Evolutionary conservation across 2,888 invertebrate genomes (phyloP), one percentile per base, ranked within the genome.

Genomic region (Tipula confusa): DNA sequence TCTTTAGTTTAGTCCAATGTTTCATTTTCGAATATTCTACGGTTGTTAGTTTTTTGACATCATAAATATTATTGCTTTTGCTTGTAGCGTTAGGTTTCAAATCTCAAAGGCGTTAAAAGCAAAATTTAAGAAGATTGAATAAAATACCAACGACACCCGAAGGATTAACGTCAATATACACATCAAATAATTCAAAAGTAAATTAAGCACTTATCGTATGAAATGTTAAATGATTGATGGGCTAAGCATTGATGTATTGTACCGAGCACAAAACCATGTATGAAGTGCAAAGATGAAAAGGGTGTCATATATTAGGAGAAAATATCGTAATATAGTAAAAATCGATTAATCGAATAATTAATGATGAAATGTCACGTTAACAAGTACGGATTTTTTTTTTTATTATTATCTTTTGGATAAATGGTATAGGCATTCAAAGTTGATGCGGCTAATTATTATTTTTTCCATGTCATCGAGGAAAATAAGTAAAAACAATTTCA

Each of bases 311-410:
- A 24, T 24, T 24, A 24, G 24, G 24, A 24, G 18, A 24, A 43
- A 64, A 24, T 13, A 24, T 64, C 24, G 2, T 24, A 64, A n/a
- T 43, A 43, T 48, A 48, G 48, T 48, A 48, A 48, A 48, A 64
- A 64, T 64, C 64, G 64, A 64, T 64, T 64, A 64, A 64, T 64
- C 64, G 24, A 64, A 64, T 64, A 64, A 64, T 64, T 64, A 64
- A 64, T 64, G 64, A 9, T 64, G 64, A 64, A 18, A 64, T 64
- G 64, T 64, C 24, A 64, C 64, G 64, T 64, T 64, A 64, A 64
- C 64, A 64, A 64, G 64, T 64, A 43, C 9, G n/a, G 43, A 24
- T 64, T 64, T 24, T n/a, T 9, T 24, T 64, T 64, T 24, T n/a
- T 9, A 9, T 64, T 64, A 9, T 24, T 64, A 2, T 64, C 24